These are phyloP conservation scores for Aphaenogaster floridana DNA, from an alignment of 1,140 invertebrate genomes.

Conservation along the genomic window DNA sequence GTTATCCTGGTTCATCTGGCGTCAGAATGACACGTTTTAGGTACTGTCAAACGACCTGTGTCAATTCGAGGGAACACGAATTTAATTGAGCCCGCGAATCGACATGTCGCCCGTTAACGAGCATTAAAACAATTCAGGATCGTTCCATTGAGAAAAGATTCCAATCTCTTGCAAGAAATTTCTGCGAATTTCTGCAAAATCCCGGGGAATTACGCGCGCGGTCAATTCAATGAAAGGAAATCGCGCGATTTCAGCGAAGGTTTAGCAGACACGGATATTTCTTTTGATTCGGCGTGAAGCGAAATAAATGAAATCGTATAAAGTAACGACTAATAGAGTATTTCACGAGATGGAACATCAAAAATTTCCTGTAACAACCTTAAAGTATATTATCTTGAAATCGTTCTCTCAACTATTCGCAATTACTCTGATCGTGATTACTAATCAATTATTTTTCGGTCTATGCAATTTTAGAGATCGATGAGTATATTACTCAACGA, in stretches of 20 bases:
- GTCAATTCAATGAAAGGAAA: slow-evolving; percentile 50
- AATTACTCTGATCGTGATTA: not conserved
- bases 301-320: slow-evolving; percentile 31
- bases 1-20: slow-evolving; percentile 37
- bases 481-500: not conserved
- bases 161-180: slow-evolving; percentile 33
- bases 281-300: slow-evolving; percentile 43
- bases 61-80: slow-evolving; percentile 44
- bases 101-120: slow-evolving; percentile 30
- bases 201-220: slow-evolving; percentile 36
- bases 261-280: slow-evolving; percentile 54
- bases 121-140: slow-evolving; percentile 27
- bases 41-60: slow-evolving; percentile 21
- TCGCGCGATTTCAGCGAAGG: slow-evolving; percentile 50
- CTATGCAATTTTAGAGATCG: not conserved
- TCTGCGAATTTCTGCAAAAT: slow-evolving; percentile 56
- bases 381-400: not conserved
- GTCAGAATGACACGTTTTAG: slow-evolving; percentile 53
- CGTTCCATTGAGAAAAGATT: slow-evolving; percentile 7
- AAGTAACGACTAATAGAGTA: slow-evolving; percentile 26
- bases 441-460: not conserved
- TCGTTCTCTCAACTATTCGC: not conserved
- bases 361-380: not conserved
- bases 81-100: slow-evolving; percentile 48
- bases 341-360: not conserved